phyloP scores from a whole-genome alignment of 2,113 vertebrate species.

The Phalacrocorax pelagicus region DNA sequence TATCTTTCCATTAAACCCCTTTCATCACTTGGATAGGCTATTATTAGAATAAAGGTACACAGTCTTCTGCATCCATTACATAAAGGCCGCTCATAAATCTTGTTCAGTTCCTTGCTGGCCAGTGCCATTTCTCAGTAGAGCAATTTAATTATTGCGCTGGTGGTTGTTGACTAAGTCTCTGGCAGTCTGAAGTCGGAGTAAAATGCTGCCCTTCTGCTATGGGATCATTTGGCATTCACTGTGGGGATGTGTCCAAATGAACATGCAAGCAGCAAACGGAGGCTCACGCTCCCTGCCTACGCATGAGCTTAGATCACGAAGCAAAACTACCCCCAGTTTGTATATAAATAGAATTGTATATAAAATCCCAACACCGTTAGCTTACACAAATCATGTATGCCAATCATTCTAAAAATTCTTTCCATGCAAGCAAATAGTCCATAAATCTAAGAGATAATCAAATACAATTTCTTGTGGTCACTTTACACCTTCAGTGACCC shows the following conservation, averaged over 20 bases:
- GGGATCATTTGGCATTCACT: not conserved
- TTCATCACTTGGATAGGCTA: not conserved
- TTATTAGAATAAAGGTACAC: not conserved
- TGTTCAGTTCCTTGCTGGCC: not conserved
- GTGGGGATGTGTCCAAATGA: not conserved
- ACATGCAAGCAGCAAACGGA: not conserved
- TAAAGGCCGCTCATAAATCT: not conserved
- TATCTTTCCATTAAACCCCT: not conserved
- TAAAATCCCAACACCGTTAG: not conserved
- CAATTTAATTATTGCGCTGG: not conserved
- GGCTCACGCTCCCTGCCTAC: not conserved
- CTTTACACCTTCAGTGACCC: constrained; percentile 35
- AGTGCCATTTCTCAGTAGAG: not conserved
- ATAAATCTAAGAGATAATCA: constrained; percentile 53
- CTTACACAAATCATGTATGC: constrained; percentile 39
- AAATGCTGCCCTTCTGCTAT: not conserved
- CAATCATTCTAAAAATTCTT: constrained; percentile 66
- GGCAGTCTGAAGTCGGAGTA: not conserved
- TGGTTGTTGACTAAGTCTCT: not conserved
- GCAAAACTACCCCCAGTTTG: not conserved
- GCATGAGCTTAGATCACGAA: not conserved
- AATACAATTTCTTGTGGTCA: not conserved
- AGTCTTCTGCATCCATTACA: not conserved
- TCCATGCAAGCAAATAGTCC: constrained; percentile 54
- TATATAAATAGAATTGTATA: constrained; percentile 38